Conservation (phyloP, 2,888 invertebrate species). For the Dugesia japonica region DNA sequence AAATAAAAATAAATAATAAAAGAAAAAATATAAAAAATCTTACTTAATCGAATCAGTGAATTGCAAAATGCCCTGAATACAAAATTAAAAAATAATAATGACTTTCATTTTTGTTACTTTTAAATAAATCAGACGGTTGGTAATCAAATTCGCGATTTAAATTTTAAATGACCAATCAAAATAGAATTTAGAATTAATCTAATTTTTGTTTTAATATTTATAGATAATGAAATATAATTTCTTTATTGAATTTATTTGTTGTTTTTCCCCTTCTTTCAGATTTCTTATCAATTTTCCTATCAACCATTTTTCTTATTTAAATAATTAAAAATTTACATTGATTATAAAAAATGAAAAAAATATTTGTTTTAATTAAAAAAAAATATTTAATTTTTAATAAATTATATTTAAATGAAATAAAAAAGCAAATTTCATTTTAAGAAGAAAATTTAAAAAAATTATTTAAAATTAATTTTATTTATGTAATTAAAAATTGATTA, state of each 20-base stretch:
- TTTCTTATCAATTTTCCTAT: too few species aligned
- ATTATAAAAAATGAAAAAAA: too few species aligned
- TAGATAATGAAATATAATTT: constrained; percentile 11
- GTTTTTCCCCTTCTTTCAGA: background rate
- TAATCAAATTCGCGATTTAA: constrained; percentile 20
- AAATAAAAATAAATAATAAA: background rate
- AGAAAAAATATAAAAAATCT: background rate
- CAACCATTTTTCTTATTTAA: too few species aligned
- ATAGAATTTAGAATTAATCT: constrained; percentile 20
- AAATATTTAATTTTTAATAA: too few species aligned
- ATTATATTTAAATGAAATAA: too few species aligned
- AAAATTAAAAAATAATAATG: constrained; percentile 20
- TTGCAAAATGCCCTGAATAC: constrained; percentile 20
- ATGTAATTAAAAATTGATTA: too few species aligned
- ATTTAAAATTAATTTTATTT: too few species aligned
- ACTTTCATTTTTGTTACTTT: constrained; percentile 16
- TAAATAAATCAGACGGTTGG: constrained; percentile 20
- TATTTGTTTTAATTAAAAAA: too few species aligned
- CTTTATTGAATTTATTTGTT: constrained; percentile 5
- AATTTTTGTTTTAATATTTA: constrained; percentile 20
- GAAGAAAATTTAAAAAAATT: too few species aligned
- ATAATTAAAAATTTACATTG: too few species aligned
- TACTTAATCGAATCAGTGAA: constrained; percentile 8
- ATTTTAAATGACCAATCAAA: constrained; percentile 20
- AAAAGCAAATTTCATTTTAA: too few species aligned